Base-by-base conservation (phyloP, 30 jellyfish, hydroid and myxozoan genomes). In the Clytia hemisphaerica region DNA sequence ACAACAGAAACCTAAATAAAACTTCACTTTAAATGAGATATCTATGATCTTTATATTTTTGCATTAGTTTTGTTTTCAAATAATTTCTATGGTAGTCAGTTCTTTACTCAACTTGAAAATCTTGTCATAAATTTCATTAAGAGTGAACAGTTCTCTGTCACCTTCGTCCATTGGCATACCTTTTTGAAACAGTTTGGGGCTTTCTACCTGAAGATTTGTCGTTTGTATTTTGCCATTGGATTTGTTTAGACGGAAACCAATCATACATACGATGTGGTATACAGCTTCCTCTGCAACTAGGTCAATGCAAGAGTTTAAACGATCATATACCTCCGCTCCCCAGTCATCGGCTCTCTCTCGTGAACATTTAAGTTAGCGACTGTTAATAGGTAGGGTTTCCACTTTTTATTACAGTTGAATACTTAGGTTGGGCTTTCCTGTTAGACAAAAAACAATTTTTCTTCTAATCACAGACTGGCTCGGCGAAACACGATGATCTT, bases 141-240 rank as follows among this genome's bases (percentile, higher is more conserved):
- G 28, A 19, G 83, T 24, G 47, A 64, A 67, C 37, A 77, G 31
- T 48, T 50, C 92, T 32, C 76, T 18, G 30, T 77, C 92, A 7
- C 77, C 51, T n/a, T n/a, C 81, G 22, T 49, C 92, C 83, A 77
- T 46, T 45, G 59, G 42, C 82, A 66, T 0, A 77, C n/a, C 60
- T 24, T 48, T 45, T 29, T 26, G 58, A 77, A 63, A 28, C 46
- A 28, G 19, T 66, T 67, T 4, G 36, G 25, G 31, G 21, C 48
- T 34, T 36, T 45, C 84, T 19, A 15, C 65, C 3, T 83, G 92
- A 29, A 66, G 37, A 22, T 83, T 76, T 19, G n/a, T 15, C 1
- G 14, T 61, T 27, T 35, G 30, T 62, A 15, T 59, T 9, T 59
- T 32, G 29, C 63, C n/a, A n/a, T n/a, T n/a, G n/a, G n/a, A n/a